Evolutionary conservation across 2,797 vertebrate genomes (phyloP), one percentile per base, ranked within the genome.

Genomic region (Gastrophryne carolinensis): DNA sequence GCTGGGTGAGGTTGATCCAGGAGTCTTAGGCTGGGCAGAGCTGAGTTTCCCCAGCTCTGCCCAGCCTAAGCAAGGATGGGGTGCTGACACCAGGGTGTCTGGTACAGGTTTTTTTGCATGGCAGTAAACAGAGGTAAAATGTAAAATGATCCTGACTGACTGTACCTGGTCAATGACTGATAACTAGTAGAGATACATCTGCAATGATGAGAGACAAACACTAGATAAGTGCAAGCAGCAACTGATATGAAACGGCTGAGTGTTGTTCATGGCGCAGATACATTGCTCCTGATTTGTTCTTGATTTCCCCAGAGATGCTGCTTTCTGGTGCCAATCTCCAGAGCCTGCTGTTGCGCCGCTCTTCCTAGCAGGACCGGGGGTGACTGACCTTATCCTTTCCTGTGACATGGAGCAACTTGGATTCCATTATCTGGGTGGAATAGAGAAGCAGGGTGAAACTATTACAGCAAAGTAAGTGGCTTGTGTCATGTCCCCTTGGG

Each of bases 251-350:
- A 39, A 53, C 30, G 39, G 23, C 24, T 54, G 23, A 32, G 26
- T 39, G 32, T 32, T 19, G 47, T 8, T 19, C 21, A 19, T 56
- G 12, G 32, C 15, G 13, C 10, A 12, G 23, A 24, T 12, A 27
- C 30, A 8, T 26, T 15, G 10, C 21, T 37, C 5, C 21, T 47
- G 44, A 9, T 41, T 35, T 30, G 13, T 50, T 13, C 1, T 57
- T 57, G 30, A 75, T 58, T 66, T 39, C 53, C 72, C 63, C 39
- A 3, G 72, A 44, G 72, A 37, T 39, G 4, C 8, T 26, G 2
- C 29, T 47, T 21, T 49, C 37, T 37, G 1, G 9, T 60, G 29
- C 30, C 72, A 74, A 66, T 74, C 61, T 66, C 29, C 37, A 56
- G 15, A 21, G 17, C 23, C 9, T 27, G 39, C 58, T 10, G 26